These are phyloP conservation scores for Mormyrus lacerda DNA, from an alignment of 2,113 vertebrate species.

Conservation along the genomic window DNA sequence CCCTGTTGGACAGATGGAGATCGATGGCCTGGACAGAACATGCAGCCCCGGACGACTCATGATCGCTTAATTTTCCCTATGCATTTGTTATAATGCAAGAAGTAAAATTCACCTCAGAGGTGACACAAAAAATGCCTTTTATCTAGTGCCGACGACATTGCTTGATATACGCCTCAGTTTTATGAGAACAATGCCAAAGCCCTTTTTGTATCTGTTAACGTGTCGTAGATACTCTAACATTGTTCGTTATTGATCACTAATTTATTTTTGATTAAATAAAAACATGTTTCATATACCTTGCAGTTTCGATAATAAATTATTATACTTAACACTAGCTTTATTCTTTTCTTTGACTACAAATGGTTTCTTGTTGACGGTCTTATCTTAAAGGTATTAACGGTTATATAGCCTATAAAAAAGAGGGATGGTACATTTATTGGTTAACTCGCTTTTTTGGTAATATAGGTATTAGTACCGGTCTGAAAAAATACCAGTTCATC, in stretches of 20 bases:
- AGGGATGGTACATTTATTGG: neutral
- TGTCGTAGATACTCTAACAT: constrained; percentile 30
- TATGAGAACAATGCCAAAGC: constrained; percentile 37
- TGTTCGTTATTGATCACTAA: constrained; percentile 37
- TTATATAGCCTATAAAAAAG: neutral
- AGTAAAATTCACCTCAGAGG: constrained; percentile 31
- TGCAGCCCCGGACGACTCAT: neutral
- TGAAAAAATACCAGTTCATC: neutral
- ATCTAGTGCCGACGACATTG: constrained; percentile 38
- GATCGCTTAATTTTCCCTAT: constrained; percentile 22
- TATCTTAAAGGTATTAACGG: neutral
- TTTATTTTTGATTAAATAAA: constrained; percentile 40
- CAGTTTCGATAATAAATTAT: constrained; percentile 59
- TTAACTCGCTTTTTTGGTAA: neutral
- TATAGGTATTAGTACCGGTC: neutral
- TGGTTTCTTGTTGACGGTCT: neutral
- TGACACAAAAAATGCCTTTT: constrained; percentile 18
- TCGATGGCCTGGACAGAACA: neutral
- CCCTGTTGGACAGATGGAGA: neutral
- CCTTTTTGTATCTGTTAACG: constrained; percentile 39
- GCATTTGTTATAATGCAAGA: constrained; percentile 24
- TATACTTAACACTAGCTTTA: neutral
- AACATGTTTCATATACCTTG: constrained; percentile 30
- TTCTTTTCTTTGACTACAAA: neutral
- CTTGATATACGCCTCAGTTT: constrained; percentile 42